Percentiles rank a stretch among this genome's conserved stretches.
phyloP scores from a whole-genome alignment of 2,888 invertebrate genomes.

The Smittia sp. region DNA sequence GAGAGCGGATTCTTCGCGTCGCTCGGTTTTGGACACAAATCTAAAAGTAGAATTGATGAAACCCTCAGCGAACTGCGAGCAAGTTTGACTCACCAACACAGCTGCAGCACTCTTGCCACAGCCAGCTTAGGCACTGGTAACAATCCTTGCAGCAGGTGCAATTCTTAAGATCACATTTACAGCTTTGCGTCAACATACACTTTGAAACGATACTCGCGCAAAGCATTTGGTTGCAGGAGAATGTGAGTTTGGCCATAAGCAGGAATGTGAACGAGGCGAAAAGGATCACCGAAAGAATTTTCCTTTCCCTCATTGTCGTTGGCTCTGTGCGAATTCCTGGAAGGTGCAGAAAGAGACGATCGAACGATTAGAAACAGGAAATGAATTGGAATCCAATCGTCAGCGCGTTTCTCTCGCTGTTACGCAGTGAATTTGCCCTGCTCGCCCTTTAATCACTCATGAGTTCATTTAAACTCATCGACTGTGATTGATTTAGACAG shows the following conservation, averaged over 20 bases:
- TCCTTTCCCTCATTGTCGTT: constrained; percentile 21
- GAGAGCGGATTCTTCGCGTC: constrained; percentile 71
- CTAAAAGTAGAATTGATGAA: constrained; percentile 55
- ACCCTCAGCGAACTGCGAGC: background rate
- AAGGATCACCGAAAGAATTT: constrained; percentile 9
- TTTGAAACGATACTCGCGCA: constrained; percentile 96
- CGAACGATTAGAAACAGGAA: background rate
- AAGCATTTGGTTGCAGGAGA: constrained; percentile 83
- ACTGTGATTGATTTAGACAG: too few species aligned
- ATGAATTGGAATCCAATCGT: background rate
- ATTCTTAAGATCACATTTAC: constrained; percentile 90
- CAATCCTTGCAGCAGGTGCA: constrained; percentile 96
- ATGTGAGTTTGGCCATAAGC: background rate
- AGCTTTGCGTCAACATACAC: constrained; percentile 93
- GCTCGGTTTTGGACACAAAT: constrained; percentile 85
- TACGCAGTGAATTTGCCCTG: too few species aligned
- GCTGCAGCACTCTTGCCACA: constrained; percentile 93
- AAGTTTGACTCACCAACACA: constrained; percentile 80
- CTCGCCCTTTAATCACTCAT: too few species aligned
- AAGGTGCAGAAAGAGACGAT: background rate
- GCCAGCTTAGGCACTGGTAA: constrained; percentile 79
- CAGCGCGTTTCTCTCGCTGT: background rate
- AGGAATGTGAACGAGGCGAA: constrained; percentile 25
- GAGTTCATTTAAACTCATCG: too few species aligned
- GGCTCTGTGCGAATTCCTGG: background rate